Evolutionary conservation across 2,113 vertebrate species (phyloP).

Genomic region (Lagopus leucura): DNA sequence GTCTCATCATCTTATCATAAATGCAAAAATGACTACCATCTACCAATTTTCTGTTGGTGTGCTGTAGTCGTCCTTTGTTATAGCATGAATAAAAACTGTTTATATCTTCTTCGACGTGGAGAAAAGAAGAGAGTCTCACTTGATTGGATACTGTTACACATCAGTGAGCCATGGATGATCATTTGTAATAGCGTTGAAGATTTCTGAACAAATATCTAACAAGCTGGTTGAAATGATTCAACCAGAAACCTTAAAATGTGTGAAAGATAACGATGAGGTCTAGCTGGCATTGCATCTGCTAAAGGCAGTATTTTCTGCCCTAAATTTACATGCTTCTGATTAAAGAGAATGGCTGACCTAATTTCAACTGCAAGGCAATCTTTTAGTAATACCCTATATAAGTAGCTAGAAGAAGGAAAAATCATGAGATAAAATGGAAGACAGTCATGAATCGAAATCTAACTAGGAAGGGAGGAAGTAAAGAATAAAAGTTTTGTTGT

Average conservation of each 20-base stretch:
- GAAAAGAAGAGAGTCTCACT: background rate
- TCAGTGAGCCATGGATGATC: background rate
- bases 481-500: background rate
- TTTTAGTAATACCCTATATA: background rate
- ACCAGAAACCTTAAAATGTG: background rate
- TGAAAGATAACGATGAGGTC: background rate
- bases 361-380: background rate
- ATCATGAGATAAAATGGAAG: background rate
- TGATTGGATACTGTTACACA: background rate
- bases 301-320: background rate
- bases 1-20: background rate
- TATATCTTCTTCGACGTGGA: rapidly evolving
- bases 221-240: slow-evolving; percentile 14
- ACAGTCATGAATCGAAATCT: background rate
- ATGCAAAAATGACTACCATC: background rate
- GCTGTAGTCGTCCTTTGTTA: background rate
- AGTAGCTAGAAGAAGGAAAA: background rate
- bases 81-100: background rate
- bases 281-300: background rate
- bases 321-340: background rate
- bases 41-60: background rate
- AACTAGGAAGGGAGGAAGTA: background rate
- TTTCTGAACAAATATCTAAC: background rate
- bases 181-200: background rate
- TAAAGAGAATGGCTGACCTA: background rate